phyloP scores from a whole-genome alignment of 2,888 invertebrate species.

The Drosophila kuntzei region DNA sequence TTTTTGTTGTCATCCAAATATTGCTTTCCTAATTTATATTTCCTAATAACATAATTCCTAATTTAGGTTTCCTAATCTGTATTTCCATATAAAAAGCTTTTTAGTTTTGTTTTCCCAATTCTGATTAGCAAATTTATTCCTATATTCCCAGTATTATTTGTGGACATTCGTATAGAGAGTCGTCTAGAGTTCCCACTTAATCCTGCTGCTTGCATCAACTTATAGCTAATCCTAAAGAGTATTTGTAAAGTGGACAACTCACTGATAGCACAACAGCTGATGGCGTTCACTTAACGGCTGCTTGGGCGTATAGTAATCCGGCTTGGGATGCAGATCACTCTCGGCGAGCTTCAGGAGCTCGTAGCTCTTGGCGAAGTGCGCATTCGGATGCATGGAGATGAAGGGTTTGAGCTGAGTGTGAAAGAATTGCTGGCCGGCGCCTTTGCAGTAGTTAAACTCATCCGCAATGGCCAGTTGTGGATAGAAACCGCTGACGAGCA shows the following conservation, averaged over 20 bases:
- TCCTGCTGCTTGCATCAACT: no score
- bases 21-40: no score
- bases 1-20: no score
- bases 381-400: constrained; percentile 95
- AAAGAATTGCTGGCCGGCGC: constrained; percentile 91
- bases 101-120: no score
- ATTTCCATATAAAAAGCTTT: no score
- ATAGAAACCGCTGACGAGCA: constrained; percentile 96
- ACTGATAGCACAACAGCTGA: constrained; percentile 95
- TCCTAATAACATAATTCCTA: no score
- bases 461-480: constrained; percentile 98
- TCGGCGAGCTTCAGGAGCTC: constrained; percentile 92
- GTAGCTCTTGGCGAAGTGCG: constrained; percentile 93
- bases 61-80: no score
- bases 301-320: constrained; percentile 88
- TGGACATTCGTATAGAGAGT: no score
- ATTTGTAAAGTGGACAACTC: constrained; percentile 81
- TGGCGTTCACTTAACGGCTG: constrained; percentile 92
- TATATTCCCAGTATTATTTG: no score
- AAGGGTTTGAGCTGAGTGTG: constrained; percentile 95
- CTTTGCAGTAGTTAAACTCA: constrained; percentile 96
- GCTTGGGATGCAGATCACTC: constrained; percentile 89
- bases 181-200: no score
- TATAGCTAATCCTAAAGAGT: no score
- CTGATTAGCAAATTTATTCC: no score